These are phyloP conservation scores for Clupea harengus DNA, from an alignment of 2,113 vertebrate species.

Conservation along the genomic window DNA sequence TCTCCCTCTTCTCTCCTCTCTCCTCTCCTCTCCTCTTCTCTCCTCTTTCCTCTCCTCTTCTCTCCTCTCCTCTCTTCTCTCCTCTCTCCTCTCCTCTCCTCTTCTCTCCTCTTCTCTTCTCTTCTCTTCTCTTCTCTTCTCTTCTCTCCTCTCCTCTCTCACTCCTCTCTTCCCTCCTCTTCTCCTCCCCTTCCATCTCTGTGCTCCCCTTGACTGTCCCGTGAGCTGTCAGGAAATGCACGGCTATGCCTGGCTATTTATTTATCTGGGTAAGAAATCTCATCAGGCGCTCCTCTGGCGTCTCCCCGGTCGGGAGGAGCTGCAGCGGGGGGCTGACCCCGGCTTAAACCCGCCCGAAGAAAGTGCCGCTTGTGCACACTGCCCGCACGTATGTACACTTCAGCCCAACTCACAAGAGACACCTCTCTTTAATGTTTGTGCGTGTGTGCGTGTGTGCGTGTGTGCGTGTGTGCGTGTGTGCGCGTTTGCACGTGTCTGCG, in stretches of 20 bases:
- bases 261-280: conserved; percentile 61
- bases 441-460: not conserved
- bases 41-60: not conserved
- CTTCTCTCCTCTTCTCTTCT: not conserved
- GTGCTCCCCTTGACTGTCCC: not conserved
- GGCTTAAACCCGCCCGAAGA: conserved; percentile 47
- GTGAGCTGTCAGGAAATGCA: conserved; percentile 51
- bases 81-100: not conserved
- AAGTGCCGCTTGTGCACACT: not conserved
- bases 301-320: conserved; percentile 46
- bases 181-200: not conserved
- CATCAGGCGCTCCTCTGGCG: conserved; percentile 49
- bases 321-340: conserved; percentile 55
- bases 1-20: no score
- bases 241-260: conserved; percentile 49
- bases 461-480: not conserved
- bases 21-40: not conserved
- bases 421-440: no score
- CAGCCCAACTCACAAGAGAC: no score
- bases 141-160: no score
- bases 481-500: not conserved
- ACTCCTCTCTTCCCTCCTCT: no score
- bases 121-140: no score
- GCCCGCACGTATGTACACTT: not conserved
- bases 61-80: not conserved